Conservation (phyloP, 1,140 invertebrate species). For the Nebria ingens region DNA sequence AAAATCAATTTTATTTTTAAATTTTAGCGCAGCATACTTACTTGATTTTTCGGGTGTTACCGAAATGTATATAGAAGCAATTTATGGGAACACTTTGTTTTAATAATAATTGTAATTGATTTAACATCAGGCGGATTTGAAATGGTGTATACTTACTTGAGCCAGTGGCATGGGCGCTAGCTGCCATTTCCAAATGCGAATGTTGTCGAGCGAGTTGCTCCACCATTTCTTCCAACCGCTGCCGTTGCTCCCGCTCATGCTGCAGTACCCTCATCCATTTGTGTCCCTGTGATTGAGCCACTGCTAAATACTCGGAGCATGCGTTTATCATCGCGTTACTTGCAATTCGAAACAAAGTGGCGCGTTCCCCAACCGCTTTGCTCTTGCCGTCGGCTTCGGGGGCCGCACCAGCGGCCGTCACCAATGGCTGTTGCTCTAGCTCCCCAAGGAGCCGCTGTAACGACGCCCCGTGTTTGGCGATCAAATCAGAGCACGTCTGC, state of each 20-base stretch:
- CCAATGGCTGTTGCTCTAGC: slow-evolving; percentile 58
- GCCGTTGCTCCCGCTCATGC: slow-evolving; percentile 89
- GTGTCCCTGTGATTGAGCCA: slow-evolving; percentile 75
- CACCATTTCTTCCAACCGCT: slow-evolving; percentile 91
- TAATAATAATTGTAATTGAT: too few relatives aligned
- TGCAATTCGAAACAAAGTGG: slow-evolving; percentile 86
- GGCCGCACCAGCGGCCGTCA: slow-evolving; percentile 36
- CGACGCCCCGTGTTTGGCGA: slow-evolving; percentile 74
- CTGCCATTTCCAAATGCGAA: slow-evolving; percentile 80
- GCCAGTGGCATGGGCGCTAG: slow-evolving; percentile 50
- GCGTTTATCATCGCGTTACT: slow-evolving; percentile 92
- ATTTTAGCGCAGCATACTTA: not conserved
- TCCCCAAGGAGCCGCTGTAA: slow-evolving; percentile 78
- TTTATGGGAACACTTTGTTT: too few relatives aligned
- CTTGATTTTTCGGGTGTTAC: too few relatives aligned
- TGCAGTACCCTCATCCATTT: slow-evolving; percentile 87
- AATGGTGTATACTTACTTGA: slow-evolving; percentile 36
- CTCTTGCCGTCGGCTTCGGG: slow-evolving; percentile 48
- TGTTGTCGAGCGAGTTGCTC: slow-evolving; percentile 95
- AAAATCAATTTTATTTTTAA: too few relatives aligned
- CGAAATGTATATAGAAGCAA: too few relatives aligned
- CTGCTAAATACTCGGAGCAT: slow-evolving; percentile 79
- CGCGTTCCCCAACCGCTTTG: slow-evolving; percentile 78
- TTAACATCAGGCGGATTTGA: too few relatives aligned
- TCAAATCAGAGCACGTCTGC: slow-evolving; percentile 81